A percentile compares a stretch with the other conserved stretches of the same genome.
These are phyloP conservation scores for Didymodactylos carnosus DNA, from an alignment of 2,888 invertebrate genomes.

Conservation along the genomic window DNA sequence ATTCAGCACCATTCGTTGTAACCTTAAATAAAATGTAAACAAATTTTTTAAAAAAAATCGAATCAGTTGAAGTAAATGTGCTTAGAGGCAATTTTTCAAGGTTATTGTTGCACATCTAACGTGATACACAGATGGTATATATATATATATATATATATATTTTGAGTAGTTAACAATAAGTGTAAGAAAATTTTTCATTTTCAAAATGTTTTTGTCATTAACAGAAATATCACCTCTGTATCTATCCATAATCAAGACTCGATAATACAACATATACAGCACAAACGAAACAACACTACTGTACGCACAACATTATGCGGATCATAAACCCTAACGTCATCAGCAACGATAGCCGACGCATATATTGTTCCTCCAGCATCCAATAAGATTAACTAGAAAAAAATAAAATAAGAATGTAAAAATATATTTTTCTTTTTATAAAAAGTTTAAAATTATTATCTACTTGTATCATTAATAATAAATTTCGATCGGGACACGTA, in stretches of 20 bases:
- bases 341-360: constrained; percentile 27
- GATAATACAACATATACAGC: neutral
- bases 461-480: constrained; percentile 65
- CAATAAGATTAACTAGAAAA: constrained; percentile 37
- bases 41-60: neutral
- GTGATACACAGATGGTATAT: too few relatives aligned
- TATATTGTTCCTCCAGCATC: constrained; percentile 65
- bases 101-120: too few relatives aligned
- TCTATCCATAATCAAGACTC: neutral
- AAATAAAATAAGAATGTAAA: neutral
- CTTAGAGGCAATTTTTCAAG: too few relatives aligned
- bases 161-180: too few relatives aligned
- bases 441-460: neutral
- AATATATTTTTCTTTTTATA: neutral
- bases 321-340: constrained; percentile 27
- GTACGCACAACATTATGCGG: constrained; percentile 26
- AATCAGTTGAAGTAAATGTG: too few relatives aligned
- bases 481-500: constrained; percentile 76
- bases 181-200: too few relatives aligned
- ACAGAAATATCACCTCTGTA: too few relatives aligned
- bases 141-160: too few relatives aligned
- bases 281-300: constrained; percentile 9
- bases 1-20: constrained; percentile 70
- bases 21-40: constrained; percentile 20
- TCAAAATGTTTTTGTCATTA: too few relatives aligned